These are phyloP conservation scores for Syngnathus acus DNA, from an alignment of 2,797 vertebrate species.

Conservation along the genomic window DNA sequence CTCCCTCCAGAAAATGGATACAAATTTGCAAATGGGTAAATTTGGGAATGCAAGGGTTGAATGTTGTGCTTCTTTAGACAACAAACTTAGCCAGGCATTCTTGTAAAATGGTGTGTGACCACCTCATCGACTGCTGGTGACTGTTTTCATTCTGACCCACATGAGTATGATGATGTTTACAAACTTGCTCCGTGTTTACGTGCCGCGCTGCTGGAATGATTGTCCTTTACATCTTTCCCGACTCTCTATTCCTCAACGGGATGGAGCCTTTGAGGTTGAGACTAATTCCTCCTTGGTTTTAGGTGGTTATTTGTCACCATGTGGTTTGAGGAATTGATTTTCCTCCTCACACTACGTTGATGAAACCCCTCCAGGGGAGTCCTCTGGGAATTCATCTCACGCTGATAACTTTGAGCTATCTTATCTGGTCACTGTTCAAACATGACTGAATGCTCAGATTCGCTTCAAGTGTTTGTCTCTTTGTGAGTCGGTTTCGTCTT, in stretches of 20 bases:
- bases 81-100: neutral
- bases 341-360: slow-evolving; percentile 47
- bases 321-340: slow-evolving; percentile 59
- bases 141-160: slow-evolving; percentile 28
- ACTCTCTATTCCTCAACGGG: neutral
- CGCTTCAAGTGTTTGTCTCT: slow-evolving; percentile 65
- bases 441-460: slow-evolving; percentile 62
- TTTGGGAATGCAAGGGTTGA: no score
- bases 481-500: slow-evolving; percentile 47
- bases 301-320: slow-evolving; percentile 54
- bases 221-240: slow-evolving; percentile 14
- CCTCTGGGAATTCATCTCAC: slow-evolving; percentile 62
- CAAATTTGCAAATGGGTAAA: no score
- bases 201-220: slow-evolving; percentile 10
- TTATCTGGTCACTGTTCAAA: slow-evolving; percentile 70
- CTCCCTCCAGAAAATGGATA: no score
- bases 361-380: slow-evolving; percentile 53
- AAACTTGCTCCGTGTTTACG: slow-evolving; percentile 35
- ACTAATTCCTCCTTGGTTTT: slow-evolving; percentile 40
- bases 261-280: slow-evolving; percentile 16
- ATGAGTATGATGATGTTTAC: slow-evolving; percentile 43
- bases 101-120: neutral
- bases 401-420: slow-evolving; percentile 71
- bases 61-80: no score
- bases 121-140: neutral